Conservation (phyloP, 2,113 vertebrate species). For the Neotoma lepida region DNA sequence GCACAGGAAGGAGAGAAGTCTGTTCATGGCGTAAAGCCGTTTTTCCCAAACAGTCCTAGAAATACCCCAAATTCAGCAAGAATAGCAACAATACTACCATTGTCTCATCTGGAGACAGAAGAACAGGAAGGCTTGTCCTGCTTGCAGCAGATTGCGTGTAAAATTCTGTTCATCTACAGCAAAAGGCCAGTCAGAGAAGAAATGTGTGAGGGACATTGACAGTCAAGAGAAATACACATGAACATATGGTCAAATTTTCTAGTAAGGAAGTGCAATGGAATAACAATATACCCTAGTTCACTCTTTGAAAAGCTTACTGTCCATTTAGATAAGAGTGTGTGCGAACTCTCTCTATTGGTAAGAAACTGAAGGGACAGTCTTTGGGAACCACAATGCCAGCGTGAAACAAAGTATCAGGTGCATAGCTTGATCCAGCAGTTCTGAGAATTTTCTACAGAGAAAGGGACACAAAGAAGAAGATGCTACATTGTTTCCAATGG, state of each 20-base stretch:
- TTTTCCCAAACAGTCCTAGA: background rate
- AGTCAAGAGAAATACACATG: background rate
- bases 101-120: background rate
- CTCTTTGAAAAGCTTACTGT: background rate
- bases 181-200: background rate
- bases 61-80: background rate
- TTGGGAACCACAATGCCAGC: background rate
- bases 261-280: background rate
- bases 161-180: background rate
- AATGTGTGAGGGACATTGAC: background rate
- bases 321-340: fast-evolving
- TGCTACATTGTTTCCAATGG: background rate
- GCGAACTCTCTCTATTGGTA: background rate
- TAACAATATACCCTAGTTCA: no score
- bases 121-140: background rate
- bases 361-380: background rate
- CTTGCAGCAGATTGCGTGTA: background rate
- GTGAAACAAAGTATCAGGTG: background rate
- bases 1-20: background rate
- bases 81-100: background rate
- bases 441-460: background rate
- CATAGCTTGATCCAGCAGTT: background rate
- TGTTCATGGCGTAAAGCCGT: background rate
- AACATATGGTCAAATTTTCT: background rate
- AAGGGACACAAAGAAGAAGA: background rate